Conservation (phyloP, 37 sponge, comb jelly and placozoan genomes). For the Chondrosia reniformis region DNA sequence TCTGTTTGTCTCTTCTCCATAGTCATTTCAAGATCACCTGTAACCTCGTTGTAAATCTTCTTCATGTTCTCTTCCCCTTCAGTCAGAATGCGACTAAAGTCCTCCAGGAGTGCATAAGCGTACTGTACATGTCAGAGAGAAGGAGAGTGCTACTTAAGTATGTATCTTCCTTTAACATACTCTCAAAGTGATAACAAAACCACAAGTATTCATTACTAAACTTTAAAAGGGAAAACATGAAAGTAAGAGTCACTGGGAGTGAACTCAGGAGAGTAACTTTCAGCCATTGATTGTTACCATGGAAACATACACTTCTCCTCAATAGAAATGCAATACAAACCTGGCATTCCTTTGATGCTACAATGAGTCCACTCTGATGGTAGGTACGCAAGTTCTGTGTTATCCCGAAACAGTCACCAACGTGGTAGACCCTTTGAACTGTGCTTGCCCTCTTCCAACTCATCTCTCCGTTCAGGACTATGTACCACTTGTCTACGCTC, state of each 20-base stretch:
- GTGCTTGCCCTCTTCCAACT: conserved; percentile 25
- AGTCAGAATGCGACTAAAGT: conserved; percentile 43
- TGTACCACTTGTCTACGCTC: conserved; percentile 61
- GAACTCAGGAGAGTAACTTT: no score
- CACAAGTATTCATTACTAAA: no score
- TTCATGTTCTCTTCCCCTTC: conserved; percentile 72
- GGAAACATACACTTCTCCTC: background rate
- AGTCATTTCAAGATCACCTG: conserved; percentile 40
- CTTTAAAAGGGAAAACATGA: no score
- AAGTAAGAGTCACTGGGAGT: no score
- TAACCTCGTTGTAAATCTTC: conserved; percentile 31
- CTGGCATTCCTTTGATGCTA: conserved; percentile 57
- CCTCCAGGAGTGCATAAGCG: conserved; percentile 34
- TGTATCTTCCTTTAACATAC: no score
- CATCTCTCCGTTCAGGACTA: conserved; percentile 68
- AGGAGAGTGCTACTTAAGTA: background rate
- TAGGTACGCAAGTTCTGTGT: conserved; percentile 39
- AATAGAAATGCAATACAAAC: conserved; percentile 17
- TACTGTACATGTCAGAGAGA: background rate
- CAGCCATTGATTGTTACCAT: no score
- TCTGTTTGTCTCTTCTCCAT: conserved; percentile 59
- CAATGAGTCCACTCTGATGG: conserved; percentile 53
- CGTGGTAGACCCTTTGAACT: conserved; percentile 13
- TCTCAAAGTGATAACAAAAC: no score
- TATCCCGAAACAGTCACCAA: conserved; percentile 70